These are phyloP conservation scores for Amazona vittata DNA, from an alignment of 2,113 vertebrate genomes.

Conservation along the genomic window DNA sequence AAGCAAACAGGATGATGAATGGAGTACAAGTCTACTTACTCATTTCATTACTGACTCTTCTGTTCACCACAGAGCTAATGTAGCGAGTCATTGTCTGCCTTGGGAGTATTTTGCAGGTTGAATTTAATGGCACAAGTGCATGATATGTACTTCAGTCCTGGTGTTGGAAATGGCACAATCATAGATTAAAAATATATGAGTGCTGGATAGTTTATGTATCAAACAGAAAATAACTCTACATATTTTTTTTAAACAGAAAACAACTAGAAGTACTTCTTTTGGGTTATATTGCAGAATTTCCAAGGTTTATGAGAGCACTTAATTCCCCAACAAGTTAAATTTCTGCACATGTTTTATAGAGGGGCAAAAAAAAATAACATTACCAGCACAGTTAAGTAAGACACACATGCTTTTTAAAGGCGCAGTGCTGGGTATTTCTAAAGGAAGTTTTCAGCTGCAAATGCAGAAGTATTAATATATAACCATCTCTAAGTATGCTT, in stretches of 20 bases:
- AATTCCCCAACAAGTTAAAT: not conserved
- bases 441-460: not conserved
- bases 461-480: not conserved
- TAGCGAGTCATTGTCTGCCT: conserved; percentile 89
- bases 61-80: conserved; percentile 92
- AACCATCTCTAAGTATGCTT: not conserved
- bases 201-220: not conserved
- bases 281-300: not conserved
- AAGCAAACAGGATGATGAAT: conserved; percentile 99
- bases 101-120: conserved; percentile 87
- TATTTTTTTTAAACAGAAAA: not conserved
- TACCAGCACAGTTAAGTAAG: not conserved
- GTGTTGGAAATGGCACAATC: conserved; percentile 33
- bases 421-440: not conserved
- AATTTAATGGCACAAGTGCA: conserved; percentile 87
- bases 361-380: not conserved
- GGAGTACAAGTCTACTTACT: conserved; percentile 92
- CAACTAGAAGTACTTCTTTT: not conserved
- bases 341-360: not conserved
- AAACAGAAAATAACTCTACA: conserved; percentile 5
- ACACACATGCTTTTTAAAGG: not conserved
- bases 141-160: conserved; percentile 80
- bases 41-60: conserved; percentile 93
- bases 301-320: not conserved
- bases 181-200: not conserved